Percentiles rank a stretch among this genome's conserved stretches.
Evolutionary conservation across 2,888 invertebrate genomes (phyloP).

Genomic region (Caenorhabditis wallacei): DNA sequence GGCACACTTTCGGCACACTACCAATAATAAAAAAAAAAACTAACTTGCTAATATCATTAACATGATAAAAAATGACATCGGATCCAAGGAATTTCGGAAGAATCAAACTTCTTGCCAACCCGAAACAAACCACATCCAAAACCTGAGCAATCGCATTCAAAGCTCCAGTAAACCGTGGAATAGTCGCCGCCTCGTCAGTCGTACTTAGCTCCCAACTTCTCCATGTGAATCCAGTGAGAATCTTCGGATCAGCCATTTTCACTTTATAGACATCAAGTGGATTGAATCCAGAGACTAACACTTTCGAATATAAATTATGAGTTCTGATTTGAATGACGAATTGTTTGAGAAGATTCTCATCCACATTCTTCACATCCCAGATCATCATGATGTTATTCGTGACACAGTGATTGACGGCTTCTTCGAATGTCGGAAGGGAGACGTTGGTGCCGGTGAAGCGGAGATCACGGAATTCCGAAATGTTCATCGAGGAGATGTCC

Average conservation of each 20-base stretch:
- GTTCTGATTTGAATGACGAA: slow-evolving; percentile 54
- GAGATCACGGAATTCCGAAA: slow-evolving; percentile 56
- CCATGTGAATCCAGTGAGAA: slow-evolving; percentile 64
- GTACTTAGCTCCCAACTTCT: slow-evolving; percentile 62
- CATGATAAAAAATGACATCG: slow-evolving; percentile 63
- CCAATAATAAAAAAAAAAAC: not conserved
- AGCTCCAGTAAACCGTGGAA: slow-evolving; percentile 35
- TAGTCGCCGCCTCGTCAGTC: slow-evolving; percentile 50
- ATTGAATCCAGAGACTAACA: slow-evolving; percentile 58
- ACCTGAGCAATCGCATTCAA: slow-evolving; percentile 46
- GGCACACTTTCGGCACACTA: no score
- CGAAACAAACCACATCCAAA: slow-evolving; percentile 40
- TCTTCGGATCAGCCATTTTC: slow-evolving; percentile 57
- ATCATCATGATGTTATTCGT: slow-evolving; percentile 57
- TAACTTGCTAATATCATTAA: slow-evolving; percentile 63
- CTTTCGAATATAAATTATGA: slow-evolving; percentile 59
- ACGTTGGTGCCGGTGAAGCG: slow-evolving; percentile 48
- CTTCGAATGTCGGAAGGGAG: slow-evolving; percentile 58
- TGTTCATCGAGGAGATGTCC: slow-evolving; percentile 57
- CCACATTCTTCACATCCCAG: slow-evolving; percentile 64
- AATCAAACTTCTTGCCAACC: slow-evolving; percentile 40
- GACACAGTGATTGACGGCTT: slow-evolving; percentile 55
- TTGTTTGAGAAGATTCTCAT: slow-evolving; percentile 50
- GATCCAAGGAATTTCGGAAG: slow-evolving; percentile 61
- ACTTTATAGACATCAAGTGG: slow-evolving; percentile 57